A percentile compares a stretch with the other conserved stretches of the same genome.
Conservation (phyloP, 2,113 vertebrate genomes). For the Marcusenius ussheri region DNA sequence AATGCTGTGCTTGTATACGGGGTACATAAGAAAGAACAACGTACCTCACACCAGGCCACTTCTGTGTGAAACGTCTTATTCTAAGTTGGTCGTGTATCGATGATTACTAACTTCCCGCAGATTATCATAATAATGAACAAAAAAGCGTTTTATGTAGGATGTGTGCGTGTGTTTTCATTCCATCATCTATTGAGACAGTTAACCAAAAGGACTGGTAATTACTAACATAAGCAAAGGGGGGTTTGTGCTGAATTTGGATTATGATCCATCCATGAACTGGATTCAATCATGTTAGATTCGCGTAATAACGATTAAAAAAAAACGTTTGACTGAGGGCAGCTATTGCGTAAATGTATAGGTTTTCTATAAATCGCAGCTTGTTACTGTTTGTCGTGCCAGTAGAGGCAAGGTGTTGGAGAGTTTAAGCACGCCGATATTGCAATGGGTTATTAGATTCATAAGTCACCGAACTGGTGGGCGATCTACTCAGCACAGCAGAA, state of each 20-base stretch:
- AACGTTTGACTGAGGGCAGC: slow-evolving; percentile 76
- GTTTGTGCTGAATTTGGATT: slow-evolving; percentile 34
- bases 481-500: slow-evolving; percentile 99
- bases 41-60: slow-evolving; percentile 57
- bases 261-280: slow-evolving; percentile 54
- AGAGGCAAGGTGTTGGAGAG: slow-evolving; percentile 90
- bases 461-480: slow-evolving; percentile 99
- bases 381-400: slow-evolving; percentile 74
- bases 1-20: slow-evolving; percentile 54
- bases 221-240: not conserved
- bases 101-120: slow-evolving; percentile 24
- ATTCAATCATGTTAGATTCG: slow-evolving; percentile 74
- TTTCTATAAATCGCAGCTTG: slow-evolving; percentile 68
- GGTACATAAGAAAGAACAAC: slow-evolving; percentile 45
- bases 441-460: slow-evolving; percentile 99
- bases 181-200: not conserved
- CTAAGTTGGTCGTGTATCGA: slow-evolving; percentile 25
- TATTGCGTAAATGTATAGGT: slow-evolving; percentile 84
- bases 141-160: slow-evolving; percentile 21
- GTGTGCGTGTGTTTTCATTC: slow-evolving; percentile 24
- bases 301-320: slow-evolving; percentile 71
- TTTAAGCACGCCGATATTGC: slow-evolving; percentile 97
- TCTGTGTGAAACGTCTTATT: slow-evolving; percentile 40
- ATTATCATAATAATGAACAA: slow-evolving; percentile 32
- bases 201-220: not conserved